phyloP scores from a whole-genome alignment of 2,113 vertebrate genomes.

The Nycticryphes semicollaris region DNA sequence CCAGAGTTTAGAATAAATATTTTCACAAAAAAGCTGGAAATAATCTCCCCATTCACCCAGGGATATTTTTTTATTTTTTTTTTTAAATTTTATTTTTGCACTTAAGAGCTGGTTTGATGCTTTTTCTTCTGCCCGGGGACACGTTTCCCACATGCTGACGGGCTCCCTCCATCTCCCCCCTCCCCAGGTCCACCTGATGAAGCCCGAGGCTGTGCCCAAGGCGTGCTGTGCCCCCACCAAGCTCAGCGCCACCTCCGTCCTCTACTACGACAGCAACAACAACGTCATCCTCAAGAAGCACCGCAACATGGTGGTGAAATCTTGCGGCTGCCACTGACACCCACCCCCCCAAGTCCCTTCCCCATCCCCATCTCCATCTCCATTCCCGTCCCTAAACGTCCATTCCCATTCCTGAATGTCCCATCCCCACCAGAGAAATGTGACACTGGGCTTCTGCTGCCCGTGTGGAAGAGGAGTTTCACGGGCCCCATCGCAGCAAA shows the following conservation, averaged over 20 bases:
- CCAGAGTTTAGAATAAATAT: conserved; percentile 35
- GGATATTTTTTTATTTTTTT: background rate
- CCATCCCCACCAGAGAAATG: background rate
- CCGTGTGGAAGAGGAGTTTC: rapidly evolving
- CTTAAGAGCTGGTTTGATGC: background rate
- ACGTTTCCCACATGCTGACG: rapidly evolving
- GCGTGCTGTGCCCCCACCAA: conserved; percentile 94
- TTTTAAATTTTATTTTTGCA: background rate
- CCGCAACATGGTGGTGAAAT: conserved; percentile 97
- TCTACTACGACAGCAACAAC: conserved; percentile 96
- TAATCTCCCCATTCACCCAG: conserved; percentile 26
- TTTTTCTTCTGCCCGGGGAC: background rate
- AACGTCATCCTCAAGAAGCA: conserved; percentile 97
- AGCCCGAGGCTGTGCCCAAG: conserved; percentile 90
- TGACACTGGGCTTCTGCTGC: background rate
- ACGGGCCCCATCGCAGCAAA: background rate
- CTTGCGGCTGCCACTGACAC: conserved; percentile 87
- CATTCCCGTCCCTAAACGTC: background rate
- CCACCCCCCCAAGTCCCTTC: background rate
- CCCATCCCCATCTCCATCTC: too few species aligned
- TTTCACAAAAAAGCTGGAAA: conserved; percentile 41
- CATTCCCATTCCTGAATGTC: background rate
- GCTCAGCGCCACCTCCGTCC: conserved; percentile 92
- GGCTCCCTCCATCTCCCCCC: background rate
- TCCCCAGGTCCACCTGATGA: conserved; percentile 90